phyloP scores from a whole-genome alignment of 2,797 vertebrate genomes.

The Glossophaga mutica region DNA sequence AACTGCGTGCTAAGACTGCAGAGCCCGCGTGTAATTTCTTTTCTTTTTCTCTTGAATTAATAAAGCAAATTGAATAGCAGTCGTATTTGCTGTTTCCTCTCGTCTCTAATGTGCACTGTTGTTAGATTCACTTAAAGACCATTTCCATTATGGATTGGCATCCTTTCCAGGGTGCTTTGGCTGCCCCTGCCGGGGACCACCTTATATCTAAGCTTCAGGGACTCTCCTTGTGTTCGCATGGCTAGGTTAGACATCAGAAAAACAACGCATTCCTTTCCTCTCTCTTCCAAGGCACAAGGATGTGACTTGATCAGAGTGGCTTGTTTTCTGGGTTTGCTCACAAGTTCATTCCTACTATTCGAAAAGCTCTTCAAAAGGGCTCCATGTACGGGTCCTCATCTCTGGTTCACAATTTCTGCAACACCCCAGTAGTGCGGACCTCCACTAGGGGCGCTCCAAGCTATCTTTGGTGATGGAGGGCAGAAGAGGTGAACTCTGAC shows the following conservation, averaged over 20 bases:
- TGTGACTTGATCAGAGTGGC: background rate
- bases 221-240: background rate
- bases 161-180: background rate
- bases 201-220: background rate
- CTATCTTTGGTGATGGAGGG: background rate
- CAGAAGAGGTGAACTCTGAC: background rate
- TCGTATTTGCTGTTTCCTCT: background rate
- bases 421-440: background rate
- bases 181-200: background rate
- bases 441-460: conserved; percentile 64
- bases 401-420: background rate
- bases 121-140: background rate
- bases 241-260: background rate
- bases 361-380: background rate
- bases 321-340: background rate
- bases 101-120: background rate
- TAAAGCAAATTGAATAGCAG: conserved; percentile 57
- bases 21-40: conserved; percentile 32
- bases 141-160: background rate
- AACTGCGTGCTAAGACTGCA: conserved; percentile 28
- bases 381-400: background rate
- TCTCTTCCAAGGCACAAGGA: background rate
- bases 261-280: background rate
- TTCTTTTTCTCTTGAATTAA: conserved; percentile 57
- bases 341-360: background rate